Evolutionary conservation across 2,797 vertebrate genomes (phyloP).

Genomic region (Crax fasciolata): DNA sequence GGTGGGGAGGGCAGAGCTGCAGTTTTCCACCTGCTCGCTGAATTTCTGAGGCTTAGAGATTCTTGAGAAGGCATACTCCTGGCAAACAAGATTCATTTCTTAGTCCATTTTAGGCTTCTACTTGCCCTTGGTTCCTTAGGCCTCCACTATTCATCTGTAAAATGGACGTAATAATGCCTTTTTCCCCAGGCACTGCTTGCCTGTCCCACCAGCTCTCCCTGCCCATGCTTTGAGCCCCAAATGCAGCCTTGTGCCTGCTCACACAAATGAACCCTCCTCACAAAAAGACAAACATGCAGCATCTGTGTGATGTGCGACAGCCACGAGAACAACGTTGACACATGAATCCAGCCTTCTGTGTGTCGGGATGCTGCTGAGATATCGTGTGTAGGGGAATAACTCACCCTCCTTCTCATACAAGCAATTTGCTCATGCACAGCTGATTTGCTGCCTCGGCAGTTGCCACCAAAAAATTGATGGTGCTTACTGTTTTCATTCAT

Average conservation of each 20-base stretch:
- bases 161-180: not conserved
- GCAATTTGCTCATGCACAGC: not conserved
- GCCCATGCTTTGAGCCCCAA: not conserved
- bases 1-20: not conserved
- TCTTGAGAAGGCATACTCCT: not conserved
- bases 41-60: not conserved
- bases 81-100: not conserved
- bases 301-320: not conserved
- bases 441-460: constrained; percentile 20
- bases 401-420: not conserved
- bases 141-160: not conserved
- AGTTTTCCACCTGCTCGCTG: not conserved
- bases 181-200: not conserved
- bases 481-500: constrained; percentile 2
- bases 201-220: not conserved
- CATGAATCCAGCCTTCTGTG: not conserved
- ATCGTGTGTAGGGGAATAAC: not conserved
- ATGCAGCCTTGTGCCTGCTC: not conserved
- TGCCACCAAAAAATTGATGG: not conserved
- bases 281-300: not conserved
- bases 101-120: not conserved
- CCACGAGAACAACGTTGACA: not conserved
- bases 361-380: not conserved
- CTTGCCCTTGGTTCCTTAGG: not conserved
- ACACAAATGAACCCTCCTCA: not conserved